Conservation (phyloP, 2,113 vertebrate genomes). For the Sebastes fasciatus region DNA sequence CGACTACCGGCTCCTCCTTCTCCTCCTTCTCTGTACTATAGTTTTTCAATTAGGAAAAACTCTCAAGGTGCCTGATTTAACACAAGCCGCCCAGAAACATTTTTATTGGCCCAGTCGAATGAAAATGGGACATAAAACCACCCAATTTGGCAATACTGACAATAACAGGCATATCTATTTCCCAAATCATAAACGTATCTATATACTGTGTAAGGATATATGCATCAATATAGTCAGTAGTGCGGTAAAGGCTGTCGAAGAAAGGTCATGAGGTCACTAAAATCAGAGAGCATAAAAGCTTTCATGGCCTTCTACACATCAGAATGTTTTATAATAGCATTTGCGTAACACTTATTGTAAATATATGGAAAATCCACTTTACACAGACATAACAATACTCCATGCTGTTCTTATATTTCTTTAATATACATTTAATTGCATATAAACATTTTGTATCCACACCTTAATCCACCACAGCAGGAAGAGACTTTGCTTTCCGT, state of each 20-base stretch:
- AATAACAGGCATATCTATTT: neutral
- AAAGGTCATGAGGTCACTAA: slow-evolving; percentile 1
- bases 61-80: neutral
- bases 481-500: neutral
- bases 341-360: neutral
- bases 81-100: neutral
- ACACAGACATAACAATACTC: neutral
- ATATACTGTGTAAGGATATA: neutral
- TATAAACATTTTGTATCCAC: neutral
- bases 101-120: neutral
- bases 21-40: neutral
- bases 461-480: neutral
- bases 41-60: neutral
- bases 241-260: neutral
- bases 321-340: too few species aligned
- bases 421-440: neutral
- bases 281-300: too few species aligned
- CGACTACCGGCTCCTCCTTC: neutral
- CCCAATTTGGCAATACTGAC: neutral
- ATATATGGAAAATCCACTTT: neutral
- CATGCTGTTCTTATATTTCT: neutral
- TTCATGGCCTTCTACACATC: too few species aligned
- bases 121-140: neutral
- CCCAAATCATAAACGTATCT: neutral
- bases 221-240: neutral